phyloP scores from a whole-genome alignment of 2,113 vertebrate species.

The Tychaedon coryphoeus region DNA sequence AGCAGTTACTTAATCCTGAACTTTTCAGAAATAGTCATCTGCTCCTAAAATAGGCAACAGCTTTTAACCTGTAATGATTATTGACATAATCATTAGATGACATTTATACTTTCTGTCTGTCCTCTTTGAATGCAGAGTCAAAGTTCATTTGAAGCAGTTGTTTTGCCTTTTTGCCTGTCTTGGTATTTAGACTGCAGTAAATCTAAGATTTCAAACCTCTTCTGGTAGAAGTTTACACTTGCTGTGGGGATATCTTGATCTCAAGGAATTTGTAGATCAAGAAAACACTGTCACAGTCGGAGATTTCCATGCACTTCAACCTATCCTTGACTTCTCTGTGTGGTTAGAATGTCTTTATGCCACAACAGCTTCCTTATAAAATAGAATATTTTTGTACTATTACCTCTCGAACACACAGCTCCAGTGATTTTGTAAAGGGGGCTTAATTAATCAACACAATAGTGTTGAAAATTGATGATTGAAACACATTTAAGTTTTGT shows the following conservation, averaged over 20 bases:
- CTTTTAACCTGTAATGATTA: background rate
- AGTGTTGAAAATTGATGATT: background rate
- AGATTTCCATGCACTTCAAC: background rate
- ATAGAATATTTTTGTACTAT: background rate
- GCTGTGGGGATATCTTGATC: background rate
- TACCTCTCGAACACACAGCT: background rate
- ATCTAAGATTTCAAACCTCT: background rate
- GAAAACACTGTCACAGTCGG: background rate
- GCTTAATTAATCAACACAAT: background rate
- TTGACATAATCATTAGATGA: background rate
- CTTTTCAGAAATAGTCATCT: background rate
- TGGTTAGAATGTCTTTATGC: background rate
- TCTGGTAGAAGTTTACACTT: background rate
- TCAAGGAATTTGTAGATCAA: background rate
- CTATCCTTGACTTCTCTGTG: background rate
- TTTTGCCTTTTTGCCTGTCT: background rate
- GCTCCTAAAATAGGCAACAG: background rate
- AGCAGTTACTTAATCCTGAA: background rate
- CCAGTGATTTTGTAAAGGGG: background rate
- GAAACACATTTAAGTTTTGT: background rate
- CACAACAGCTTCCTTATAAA: background rate
- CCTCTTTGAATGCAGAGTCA: background rate
- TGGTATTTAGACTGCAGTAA: background rate
- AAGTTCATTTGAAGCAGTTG: background rate
- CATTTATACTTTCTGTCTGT: background rate